Evolutionary conservation across 2,113 vertebrate genomes (phyloP), one percentile per base, ranked within the genome.

Genomic region (Carassius gibelio): DNA sequence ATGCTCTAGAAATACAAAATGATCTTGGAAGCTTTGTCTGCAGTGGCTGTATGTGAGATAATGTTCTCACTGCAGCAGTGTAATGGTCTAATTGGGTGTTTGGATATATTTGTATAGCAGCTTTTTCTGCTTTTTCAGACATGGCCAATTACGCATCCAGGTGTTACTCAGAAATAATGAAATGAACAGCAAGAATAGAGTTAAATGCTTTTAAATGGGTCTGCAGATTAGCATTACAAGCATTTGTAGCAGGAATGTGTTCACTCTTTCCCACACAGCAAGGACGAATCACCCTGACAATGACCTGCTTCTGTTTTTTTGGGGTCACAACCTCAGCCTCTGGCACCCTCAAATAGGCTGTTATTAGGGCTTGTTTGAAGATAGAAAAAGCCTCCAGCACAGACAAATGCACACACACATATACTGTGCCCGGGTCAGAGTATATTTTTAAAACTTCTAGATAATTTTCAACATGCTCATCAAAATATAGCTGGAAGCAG

Each of bases 351-450:
- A 79, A 89, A 86, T 81, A 76, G 64, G 45, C 82, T 13, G 76
- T 89, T 71, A 86, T 89, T 89, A 81, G 81, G 61, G 75, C 86
- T 87, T 52, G 72, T 86, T 84, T 86, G 84, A 64, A 84, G 76
- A 80, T 57, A 66, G 69, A 87, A 81, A 80, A 72, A 80, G 50
- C 42, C 66, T 45, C 21, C 55, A 75, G 79, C 75, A 13, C 68
- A 88, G 85, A 81, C 71, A 86, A 52, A 81, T 61, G 11, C 64
- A 80, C 81, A 81, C 69, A 64, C 38, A 42, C 13, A 74, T 34
- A 52, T 34, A 61, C 42, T 75, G 52, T 72, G 50, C 9, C 21
- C 9, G 57, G 26, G 50, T 82, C 45, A 42, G 48, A 72, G 26
- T 42, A 81, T 52, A 69, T 19, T 23, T 85, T n/a, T n/a, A 82